Evolutionary conservation across 2,888 invertebrate species (phyloP).

Genomic region (Coleophora flavipennella): DNA sequence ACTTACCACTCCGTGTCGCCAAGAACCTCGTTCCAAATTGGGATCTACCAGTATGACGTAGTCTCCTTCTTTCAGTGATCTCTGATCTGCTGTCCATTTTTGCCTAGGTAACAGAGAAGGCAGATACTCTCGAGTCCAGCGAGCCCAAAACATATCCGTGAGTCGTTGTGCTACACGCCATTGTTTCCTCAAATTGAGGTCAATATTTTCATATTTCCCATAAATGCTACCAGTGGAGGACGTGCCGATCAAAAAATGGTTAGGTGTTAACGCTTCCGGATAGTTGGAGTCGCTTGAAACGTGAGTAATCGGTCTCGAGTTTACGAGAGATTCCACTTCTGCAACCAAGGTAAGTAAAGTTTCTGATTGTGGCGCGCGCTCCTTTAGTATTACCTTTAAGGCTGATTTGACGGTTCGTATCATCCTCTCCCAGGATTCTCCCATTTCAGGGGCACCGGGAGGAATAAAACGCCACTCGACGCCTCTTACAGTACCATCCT

Average conservation of each 20-base stretch:
- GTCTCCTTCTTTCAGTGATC: slow-evolving; percentile 7
- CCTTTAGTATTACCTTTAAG: too few relatives aligned
- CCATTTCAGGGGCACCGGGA: too few relatives aligned
- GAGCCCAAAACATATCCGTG: too few relatives aligned
- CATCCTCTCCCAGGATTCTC: too few relatives aligned
- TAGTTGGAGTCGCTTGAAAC: too few relatives aligned
- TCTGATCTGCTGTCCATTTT: slow-evolving; percentile 4
- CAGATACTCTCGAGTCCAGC: slow-evolving; percentile 13
- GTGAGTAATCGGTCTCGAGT: too few relatives aligned
- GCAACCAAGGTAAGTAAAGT: too few relatives aligned
- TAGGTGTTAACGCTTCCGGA: slow-evolving; percentile 10
- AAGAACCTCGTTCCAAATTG: slow-evolving; percentile 15
- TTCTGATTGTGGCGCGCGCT: too few relatives aligned
- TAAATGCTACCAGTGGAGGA: slow-evolving; percentile 5
- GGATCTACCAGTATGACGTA: slow-evolving; percentile 16
- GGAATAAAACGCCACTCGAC: too few relatives aligned
- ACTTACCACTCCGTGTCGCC: slow-evolving; percentile 15
- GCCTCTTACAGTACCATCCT: too few relatives aligned
- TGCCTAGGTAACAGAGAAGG: slow-evolving; percentile 7
- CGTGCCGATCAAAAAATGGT: slow-evolving; percentile 11
- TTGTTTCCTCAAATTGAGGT: slow-evolving; percentile 3
- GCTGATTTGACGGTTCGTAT: too few relatives aligned
- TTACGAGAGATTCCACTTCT: too few relatives aligned
- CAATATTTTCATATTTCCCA: slow-evolving; percentile 7
- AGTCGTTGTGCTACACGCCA: slow-evolving; percentile 10